Conservation (phyloP, 2,113 vertebrate genomes). For the Meriones unguiculatus region DNA sequence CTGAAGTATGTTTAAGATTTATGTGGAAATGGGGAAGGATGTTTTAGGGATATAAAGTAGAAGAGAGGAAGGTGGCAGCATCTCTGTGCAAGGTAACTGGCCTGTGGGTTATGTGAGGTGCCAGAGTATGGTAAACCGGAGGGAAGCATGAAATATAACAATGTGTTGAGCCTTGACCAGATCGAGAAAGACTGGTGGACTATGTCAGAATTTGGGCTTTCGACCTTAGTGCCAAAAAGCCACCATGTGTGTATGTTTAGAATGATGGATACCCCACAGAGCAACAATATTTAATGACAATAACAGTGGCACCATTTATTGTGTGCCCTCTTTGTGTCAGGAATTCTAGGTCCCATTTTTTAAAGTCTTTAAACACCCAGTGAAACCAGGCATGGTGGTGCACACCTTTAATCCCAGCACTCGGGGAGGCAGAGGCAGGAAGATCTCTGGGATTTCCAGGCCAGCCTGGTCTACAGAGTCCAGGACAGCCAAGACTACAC, state of each 20-base stretch:
- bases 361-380: background rate
- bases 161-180: too few relatives aligned
- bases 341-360: background rate
- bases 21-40: background rate
- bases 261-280: background rate
- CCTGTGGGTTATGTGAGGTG: accelerated
- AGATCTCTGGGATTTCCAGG: too few relatives aligned
- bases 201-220: background rate
- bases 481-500: too few relatives aligned
- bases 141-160: background rate
- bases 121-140: background rate
- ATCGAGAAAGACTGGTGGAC: background rate
- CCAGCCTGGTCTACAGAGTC: too few relatives aligned
- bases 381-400: too few relatives aligned
- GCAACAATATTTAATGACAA: background rate
- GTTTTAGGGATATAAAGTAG: background rate
- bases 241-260: background rate
- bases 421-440: too few relatives aligned
- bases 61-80: background rate
- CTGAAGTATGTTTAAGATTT: background rate
- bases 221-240: background rate
- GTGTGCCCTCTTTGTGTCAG: background rate
- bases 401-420: too few relatives aligned
- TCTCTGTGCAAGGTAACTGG: background rate
- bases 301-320: background rate